Evolutionary conservation across 2,113 vertebrate species (phyloP).

Genomic region (Esox niger): DNA sequence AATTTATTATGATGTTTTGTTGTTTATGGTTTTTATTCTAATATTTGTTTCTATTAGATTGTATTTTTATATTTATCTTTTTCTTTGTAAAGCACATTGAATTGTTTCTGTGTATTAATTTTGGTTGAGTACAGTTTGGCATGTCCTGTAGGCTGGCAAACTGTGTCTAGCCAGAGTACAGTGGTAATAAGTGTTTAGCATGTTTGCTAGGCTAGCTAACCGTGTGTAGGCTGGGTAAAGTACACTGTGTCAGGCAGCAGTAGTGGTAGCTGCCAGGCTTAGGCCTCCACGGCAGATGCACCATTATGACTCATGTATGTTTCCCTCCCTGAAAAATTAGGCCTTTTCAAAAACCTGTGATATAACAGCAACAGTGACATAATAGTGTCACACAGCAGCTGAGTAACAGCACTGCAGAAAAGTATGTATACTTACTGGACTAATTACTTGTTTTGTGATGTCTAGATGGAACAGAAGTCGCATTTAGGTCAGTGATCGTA

Average conservation of each 20-base stretch:
- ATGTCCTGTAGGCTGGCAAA: neutral
- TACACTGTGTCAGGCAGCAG: constrained; percentile 1
- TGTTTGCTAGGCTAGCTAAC: neutral
- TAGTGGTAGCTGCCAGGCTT: neutral
- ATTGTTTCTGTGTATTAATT: too few species aligned
- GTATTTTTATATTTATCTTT: too few species aligned
- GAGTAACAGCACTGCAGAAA: neutral
- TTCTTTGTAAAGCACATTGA: too few species aligned
- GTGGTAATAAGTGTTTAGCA: neutral
- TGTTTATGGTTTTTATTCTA: too few species aligned
- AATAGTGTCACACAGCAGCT: neutral
- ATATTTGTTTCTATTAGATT: too few species aligned
- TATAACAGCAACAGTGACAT: constrained; percentile 7
- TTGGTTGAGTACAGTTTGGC: too few species aligned
- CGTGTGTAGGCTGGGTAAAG: constrained; percentile 1
- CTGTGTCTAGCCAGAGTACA: neutral
- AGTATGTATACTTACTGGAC: neutral
- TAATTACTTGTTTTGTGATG: too few species aligned
- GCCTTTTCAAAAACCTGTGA: constrained; percentile 16
- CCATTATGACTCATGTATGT: constrained; percentile 23
- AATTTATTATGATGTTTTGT: too few species aligned
- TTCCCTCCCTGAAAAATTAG: constrained; percentile 16
- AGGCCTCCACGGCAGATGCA: constrained; percentile 11
- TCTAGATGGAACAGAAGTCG: too few species aligned
- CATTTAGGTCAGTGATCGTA: too few species aligned